Conservation (phyloP, 1,140 invertebrate genomes). For the Caenorhabditis briggsae region DNA sequence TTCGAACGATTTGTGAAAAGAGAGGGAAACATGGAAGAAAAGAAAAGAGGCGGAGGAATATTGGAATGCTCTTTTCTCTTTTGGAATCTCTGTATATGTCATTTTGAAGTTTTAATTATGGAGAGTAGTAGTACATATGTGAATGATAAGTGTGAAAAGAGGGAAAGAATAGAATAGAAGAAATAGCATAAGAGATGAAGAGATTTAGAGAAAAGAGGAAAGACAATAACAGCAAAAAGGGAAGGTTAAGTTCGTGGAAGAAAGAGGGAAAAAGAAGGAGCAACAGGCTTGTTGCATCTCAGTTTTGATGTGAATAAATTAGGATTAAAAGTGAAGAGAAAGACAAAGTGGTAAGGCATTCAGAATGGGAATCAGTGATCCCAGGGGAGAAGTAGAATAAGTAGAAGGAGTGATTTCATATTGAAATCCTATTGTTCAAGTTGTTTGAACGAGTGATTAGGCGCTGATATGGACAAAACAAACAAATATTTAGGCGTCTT, state of each 20-base stretch:
- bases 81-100: constrained; percentile 46
- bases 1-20: not conserved
- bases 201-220: constrained; percentile 2
- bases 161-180: not conserved
- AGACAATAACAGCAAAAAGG: constrained; percentile 10
- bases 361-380: constrained; percentile 40
- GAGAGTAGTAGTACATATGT: constrained; percentile 22
- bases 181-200: not conserved
- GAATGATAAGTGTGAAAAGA: constrained; percentile 45
- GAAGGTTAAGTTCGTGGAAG: constrained; percentile 17
- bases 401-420: not conserved
- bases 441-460: constrained; percentile 51
- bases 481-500: not conserved
- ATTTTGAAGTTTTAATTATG: constrained; percentile 49
- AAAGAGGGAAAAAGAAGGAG: not conserved
- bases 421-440: constrained; percentile 26
- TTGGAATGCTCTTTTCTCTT: not conserved
- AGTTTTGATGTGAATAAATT: constrained; percentile 50
- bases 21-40: not conserved
- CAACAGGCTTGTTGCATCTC: constrained; percentile 27
- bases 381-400: not conserved
- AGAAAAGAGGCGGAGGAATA: too few species aligned
- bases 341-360: not conserved
- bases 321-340: constrained; percentile 46
- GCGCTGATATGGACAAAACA: constrained; percentile 11